phyloP scores from a whole-genome alignment of 2,113 vertebrate species.

The Labeo catla region DNA sequence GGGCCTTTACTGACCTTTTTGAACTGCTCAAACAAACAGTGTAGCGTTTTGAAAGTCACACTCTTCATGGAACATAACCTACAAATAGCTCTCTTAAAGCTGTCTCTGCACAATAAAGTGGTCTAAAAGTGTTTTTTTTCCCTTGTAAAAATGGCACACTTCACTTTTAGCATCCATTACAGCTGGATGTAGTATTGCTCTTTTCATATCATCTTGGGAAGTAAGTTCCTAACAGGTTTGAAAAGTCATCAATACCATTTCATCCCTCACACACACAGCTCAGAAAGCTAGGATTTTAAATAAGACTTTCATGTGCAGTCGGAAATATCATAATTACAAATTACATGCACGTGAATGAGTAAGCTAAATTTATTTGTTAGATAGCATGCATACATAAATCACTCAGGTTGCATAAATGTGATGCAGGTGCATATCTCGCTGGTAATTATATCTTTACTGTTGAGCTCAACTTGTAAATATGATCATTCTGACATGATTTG shows the following conservation, averaged over 20 bases:
- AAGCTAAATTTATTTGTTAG: conserved; percentile 5
- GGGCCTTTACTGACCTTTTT: neutral
- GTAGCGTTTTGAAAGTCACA: neutral
- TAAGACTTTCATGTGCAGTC: neutral
- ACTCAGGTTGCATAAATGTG: neutral
- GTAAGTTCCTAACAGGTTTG: neutral
- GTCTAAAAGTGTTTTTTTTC: neutral
- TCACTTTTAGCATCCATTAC: neutral
- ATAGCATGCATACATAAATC: neutral
- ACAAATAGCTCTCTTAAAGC: neutral
- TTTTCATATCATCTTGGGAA: neutral
- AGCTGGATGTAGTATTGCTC: neutral
- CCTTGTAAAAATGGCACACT: neutral
- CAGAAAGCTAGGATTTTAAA: neutral
- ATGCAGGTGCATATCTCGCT: neutral
- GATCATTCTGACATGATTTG: neutral
- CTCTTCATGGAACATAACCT: neutral
- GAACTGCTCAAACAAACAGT: neutral
- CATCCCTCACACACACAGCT: neutral
- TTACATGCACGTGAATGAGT: neutral
- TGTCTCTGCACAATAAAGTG: neutral
- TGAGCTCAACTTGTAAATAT: neutral
- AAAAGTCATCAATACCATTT: neutral
- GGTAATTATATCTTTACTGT: neutral
- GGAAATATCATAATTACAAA: conserved; percentile 9